These are phyloP conservation scores for Cydia strobilella DNA, from an alignment of 1,140 invertebrate species.

Conservation along the genomic window DNA sequence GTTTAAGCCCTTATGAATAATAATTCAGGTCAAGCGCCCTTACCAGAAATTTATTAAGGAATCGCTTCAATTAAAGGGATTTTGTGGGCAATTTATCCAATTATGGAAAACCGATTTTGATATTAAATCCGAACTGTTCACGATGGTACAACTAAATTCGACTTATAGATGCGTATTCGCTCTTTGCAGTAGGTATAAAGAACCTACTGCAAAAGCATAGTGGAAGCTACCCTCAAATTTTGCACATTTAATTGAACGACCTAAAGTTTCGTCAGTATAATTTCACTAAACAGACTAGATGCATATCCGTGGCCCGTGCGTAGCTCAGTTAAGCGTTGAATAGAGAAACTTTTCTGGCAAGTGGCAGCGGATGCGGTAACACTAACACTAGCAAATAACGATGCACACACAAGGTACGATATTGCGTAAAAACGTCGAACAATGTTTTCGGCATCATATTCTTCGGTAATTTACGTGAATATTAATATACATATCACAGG, in stretches of 20 bases:
- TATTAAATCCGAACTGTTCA: too few relatives aligned
- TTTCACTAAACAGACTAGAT: not conserved
- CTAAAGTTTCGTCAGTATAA: conserved; percentile 3
- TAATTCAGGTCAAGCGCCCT: conserved; percentile 13
- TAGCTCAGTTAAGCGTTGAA: conserved; percentile 23
- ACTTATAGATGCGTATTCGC: too few relatives aligned
- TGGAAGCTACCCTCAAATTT: not conserved
- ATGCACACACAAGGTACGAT: not conserved
- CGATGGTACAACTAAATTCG: too few relatives aligned
- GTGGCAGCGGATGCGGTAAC: conserved; percentile 16
- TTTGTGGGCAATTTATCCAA: conserved; percentile 3
- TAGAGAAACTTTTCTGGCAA: conserved; percentile 25
- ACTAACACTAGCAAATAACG: conserved; percentile 22
- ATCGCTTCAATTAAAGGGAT: conserved; percentile 14
- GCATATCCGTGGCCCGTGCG: conserved; percentile 9
- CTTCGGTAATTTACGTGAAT: too few relatives aligned
- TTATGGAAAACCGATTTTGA: too few relatives aligned
- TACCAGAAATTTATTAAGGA: conserved; percentile 7
- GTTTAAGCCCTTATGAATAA: conserved; percentile 7
- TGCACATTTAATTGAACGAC: not conserved
- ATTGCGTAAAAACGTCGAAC: not conserved
- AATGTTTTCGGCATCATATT: not conserved
- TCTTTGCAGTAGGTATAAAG: too few relatives aligned
- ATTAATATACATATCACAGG: too few relatives aligned
- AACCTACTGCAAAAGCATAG: not conserved